These are phyloP conservation scores for Diabrotica balteata DNA, from an alignment of 2,888 invertebrate genomes.

Conservation along the genomic window DNA sequence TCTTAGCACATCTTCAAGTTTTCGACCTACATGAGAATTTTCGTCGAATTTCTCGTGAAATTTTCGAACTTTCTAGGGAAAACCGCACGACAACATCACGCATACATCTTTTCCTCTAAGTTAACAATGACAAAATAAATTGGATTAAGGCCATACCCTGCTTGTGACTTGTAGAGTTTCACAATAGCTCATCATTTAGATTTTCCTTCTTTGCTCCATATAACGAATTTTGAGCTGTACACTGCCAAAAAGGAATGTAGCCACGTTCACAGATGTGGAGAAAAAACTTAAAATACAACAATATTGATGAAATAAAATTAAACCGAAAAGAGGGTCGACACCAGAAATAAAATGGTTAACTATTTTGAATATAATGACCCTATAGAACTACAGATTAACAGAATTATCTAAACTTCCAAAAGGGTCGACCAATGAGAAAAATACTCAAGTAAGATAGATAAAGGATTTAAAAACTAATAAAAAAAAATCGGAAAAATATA, in stretches of 20 bases:
- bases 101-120: constrained; percentile 48
- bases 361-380: no score
- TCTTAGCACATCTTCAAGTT: neutral
- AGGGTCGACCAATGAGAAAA: no score
- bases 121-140: constrained; percentile 63
- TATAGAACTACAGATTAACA: no score
- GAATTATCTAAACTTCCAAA: no score
- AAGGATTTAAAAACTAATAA: no score
- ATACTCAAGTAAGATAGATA: no score
- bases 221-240: constrained; percentile 41
- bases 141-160: constrained; percentile 60
- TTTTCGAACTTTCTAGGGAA: constrained; percentile 29
- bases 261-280: no score
- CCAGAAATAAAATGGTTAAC: no score
- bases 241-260: constrained; percentile 1
- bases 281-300: no score
- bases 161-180: constrained; percentile 59
- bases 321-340: neutral
- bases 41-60: constrained; percentile 12
- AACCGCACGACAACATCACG: constrained; percentile 37
- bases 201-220: constrained; percentile 36
- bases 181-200: constrained; percentile 61
- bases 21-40: constrained; percentile 3
- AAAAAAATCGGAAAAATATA: no score
- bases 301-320: neutral